Evolutionary conservation across 2,797 vertebrate genomes (phyloP), one percentile per base, ranked within the genome.

Genomic region (Staurois parvus): DNA sequence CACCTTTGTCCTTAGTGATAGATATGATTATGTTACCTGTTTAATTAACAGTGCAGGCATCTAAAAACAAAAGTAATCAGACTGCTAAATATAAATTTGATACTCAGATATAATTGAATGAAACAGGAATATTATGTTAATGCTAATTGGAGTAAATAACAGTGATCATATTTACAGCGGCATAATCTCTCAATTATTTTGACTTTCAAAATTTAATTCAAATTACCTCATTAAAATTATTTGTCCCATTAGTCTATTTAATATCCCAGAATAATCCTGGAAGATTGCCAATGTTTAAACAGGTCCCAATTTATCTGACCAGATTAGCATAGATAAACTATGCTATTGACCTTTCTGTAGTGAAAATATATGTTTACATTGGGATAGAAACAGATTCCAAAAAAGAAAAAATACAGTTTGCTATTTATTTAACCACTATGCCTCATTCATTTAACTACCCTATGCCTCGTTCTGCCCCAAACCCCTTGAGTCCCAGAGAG

Each of bases 221-320:
- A 78, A 78, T 84, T 45, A 72, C 67, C 83, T 78, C 67, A 78
- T 84, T 84, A 84, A 37, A 72, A 84, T 72, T 84, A 78, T 78
- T 84, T 37, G 67, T 64, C 59, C 67, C 75, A 76, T 84, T 84
- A 84, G 68, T 32, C 66, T 76, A 77, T 84, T 84, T 69, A 69
- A 70, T 77, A 52, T 78, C 68, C 72, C 37, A 28, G 28, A 78
- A 78, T 84, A 78, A 76, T 59, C 70, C 72, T 72, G 68, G 75
- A 64, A 84, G 83, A 56, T 84, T 78, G 26, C 75, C 83, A 78
- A 67, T 45, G 34, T 64, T 72, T 28, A 67, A 78, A 72, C 52
- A 69, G 78, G 67, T 21, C 82, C 24, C 28, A 78, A 84, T 78
- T 62, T 78, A 40, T 64, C 52, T 70, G 75, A 48, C 67, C 64